A percentile compares a stretch with the other conserved stretches of the same genome.
These are phyloP conservation scores for Plotosus lineatus DNA, from an alignment of 2,113 vertebrate genomes.

Conservation along the genomic window DNA sequence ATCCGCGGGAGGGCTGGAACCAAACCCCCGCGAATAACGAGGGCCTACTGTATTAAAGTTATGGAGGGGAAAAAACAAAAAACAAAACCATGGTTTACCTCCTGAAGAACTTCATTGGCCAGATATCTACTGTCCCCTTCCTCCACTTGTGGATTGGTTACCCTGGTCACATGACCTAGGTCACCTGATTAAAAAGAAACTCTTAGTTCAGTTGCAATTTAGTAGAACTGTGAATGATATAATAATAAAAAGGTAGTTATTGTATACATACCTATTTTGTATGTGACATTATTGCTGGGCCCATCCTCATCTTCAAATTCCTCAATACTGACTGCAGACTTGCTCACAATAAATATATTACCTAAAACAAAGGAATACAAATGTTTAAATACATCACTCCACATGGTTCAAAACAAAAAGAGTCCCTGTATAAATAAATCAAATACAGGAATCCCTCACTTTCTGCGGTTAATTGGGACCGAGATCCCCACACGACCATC, in stretches of 20 bases:
- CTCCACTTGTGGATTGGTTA: constrained; percentile 93
- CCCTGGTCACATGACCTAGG: constrained; percentile 92
- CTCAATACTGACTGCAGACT: constrained; percentile 77
- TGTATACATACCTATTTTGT: constrained; percentile 87
- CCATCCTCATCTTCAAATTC: constrained; percentile 91
- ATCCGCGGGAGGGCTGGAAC: too few species aligned
- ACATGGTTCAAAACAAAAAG: not conserved
- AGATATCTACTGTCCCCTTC: constrained; percentile 96
- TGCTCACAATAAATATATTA: constrained; percentile 96
- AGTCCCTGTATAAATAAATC: not conserved
- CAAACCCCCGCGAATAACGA: too few species aligned
- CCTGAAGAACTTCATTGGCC: constrained; percentile 96
- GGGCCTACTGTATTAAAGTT: too few species aligned
- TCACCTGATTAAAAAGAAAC: constrained; percentile 75
- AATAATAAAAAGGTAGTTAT: not conserved
- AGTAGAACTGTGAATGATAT: not conserved
- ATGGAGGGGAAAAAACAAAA: too few species aligned
- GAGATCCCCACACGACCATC: too few species aligned
- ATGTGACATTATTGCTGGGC: constrained; percentile 80
- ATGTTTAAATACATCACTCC: not conserved
- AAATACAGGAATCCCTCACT: too few species aligned
- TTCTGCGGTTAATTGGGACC: too few species aligned
- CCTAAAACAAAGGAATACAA: constrained; percentile 67
- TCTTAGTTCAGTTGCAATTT: not conserved
- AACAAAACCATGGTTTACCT: constrained; percentile 72